Evolutionary conservation across 2,113 vertebrate genomes (phyloP), one percentile per base, ranked within the genome.

Genomic region (Corythoichthys haematopterus): DNA sequence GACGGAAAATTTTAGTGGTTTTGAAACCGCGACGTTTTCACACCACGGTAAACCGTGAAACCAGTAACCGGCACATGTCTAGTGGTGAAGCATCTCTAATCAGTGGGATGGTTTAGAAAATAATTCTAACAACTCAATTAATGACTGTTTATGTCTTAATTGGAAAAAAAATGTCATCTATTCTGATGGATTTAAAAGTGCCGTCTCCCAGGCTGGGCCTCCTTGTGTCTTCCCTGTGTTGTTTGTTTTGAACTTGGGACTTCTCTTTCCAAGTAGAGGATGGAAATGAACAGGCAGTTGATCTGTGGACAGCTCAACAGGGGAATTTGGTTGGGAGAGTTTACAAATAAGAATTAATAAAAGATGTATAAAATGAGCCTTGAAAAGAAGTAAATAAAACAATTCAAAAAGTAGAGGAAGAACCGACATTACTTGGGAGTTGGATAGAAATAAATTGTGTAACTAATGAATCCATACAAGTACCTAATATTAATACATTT

Each of bases 211-310:
- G 50, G 66, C 66, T 64, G n/a, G 74, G 75, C 77, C 76, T 82
- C 64, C 69, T 62, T 43, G 57, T 65, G 68, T 38, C 70, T 52
- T 64, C 71, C 64, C 72, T 72, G n/a, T 62, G 38, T 69, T 62
- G 68, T 70, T 78, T 79, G 86, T 69, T 75, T 81, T 91, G 87
- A 90, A 92, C 91, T 89, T 88, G 89, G 81, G 85, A 90, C 91
- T 85, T 86, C 78, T 85, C 88, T 90, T 90, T 90, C 64, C 72
- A 76, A 75, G 78, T 74, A 66, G 76, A 84, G 80, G 84, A 85
- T 79, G 74, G 81, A 82, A 89, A 86, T 65, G 56, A 85, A 84
- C 69, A 67, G 78, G 68, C 84, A 62, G 70, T 71, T 70, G 47
- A 61, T 71, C 75, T 74, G 73, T 50, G 89, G 87, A 87, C 84